Base-by-base conservation (phyloP, 2,888 invertebrate genomes). In the Hymenopus coronatus region DNA sequence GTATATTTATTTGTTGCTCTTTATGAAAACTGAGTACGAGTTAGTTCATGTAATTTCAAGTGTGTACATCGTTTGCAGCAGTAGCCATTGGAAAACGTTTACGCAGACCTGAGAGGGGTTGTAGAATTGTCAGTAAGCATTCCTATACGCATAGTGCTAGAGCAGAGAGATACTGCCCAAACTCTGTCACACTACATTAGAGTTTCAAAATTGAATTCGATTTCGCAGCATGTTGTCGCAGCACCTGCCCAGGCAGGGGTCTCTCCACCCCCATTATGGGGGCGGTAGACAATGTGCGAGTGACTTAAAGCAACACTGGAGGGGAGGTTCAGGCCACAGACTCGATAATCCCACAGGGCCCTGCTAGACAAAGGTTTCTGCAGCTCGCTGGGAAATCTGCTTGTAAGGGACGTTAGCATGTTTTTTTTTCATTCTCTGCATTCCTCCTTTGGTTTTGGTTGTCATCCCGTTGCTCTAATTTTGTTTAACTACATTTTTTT, bases 171-270 rank as follows among this genome's bases (percentile, higher is more conserved):
- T 25, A 25, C 25, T 70, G 25, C 54, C 54, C 54, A 25, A 70
- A 70, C 54, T 70, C 54, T 70, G 20, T 70, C 54, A 25, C 54
- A 70, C 20, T 70, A 70, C 46, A 85, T 85, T 85, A 85, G 46
- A 27, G 85, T 46, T 85, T 46, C 85, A 85, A 85, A 85, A 86
- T 89, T 88, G 89, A 89, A 89, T 89, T 83, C 88, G 85, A 82
- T 89, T 70, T 89, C 89, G 27, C 89, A 88, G 88, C 89, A 83
- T 54, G 89, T 40, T n/a, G 85, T 40, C 40, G 25, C 40, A 25
- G 33, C 33, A 14, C 30, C 28, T 28, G 83, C 14, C 30, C 33
- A 30, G 30, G 28, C 25, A 15, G 25, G 30, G 12, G 84, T 40
- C 40, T 30, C 33, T 33, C n/a, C 40, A 12, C 28, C 40, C 40